These are phyloP conservation scores for Pelodiscus sinensis DNA, from an alignment of 2,113 vertebrate species.

Conservation along the genomic window DNA sequence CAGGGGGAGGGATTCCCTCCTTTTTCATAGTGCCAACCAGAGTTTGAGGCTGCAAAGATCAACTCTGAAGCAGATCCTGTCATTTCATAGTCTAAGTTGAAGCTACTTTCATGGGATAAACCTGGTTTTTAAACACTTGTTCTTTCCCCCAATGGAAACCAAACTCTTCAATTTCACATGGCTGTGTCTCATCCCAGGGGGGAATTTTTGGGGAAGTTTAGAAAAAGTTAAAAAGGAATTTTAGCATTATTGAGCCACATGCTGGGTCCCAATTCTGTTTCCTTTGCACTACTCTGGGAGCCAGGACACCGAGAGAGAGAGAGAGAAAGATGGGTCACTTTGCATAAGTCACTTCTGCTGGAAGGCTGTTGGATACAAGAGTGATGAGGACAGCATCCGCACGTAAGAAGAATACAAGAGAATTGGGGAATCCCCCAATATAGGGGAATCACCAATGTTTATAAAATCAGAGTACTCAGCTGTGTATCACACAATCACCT, in stretches of 20 bases:
- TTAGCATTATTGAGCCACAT: background rate
- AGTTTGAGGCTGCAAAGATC: background rate
- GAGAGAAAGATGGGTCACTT: background rate
- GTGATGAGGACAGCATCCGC: background rate
- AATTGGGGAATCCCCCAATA: background rate
- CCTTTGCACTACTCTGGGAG: rapidly evolving
- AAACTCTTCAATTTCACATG: background rate
- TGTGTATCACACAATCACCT: rapidly evolving
- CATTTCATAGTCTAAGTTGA: background rate
- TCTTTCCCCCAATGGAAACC: background rate
- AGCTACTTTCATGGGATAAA: background rate
- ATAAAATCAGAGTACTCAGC: background rate
- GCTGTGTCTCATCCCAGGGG: background rate
- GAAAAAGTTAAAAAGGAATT: background rate
- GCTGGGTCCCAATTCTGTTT: background rate
- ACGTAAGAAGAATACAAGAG: background rate
- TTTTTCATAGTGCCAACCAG: slow-evolving; percentile 14
- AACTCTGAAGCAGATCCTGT: background rate
- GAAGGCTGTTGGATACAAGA: background rate
- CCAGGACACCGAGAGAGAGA: background rate
- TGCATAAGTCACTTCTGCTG: background rate
- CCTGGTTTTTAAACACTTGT: background rate
- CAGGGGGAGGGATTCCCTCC: slow-evolving; percentile 15
- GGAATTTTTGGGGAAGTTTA: background rate
- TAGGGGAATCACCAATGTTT: background rate